Base-by-base conservation (phyloP, 2,888 invertebrate genomes). In the Branchinecta sandiegonensis region DNA sequence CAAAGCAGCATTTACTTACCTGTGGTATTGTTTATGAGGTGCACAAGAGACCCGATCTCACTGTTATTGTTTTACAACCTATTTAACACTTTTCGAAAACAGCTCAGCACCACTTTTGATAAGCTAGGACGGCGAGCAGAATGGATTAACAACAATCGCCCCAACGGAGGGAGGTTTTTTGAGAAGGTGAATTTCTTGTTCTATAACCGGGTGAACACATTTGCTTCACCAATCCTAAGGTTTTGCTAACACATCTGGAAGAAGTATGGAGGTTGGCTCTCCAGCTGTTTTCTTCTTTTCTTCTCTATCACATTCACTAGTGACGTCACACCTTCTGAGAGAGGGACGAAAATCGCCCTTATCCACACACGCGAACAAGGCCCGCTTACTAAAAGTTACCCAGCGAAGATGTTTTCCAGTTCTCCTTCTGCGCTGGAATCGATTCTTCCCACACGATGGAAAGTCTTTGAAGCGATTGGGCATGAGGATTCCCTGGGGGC, bases 121-220 rank as follows among this genome's bases (percentile, higher is more conserved):
- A 37, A 37, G 37, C 37, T 37, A 37, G 37, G 6, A 37, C 37
- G 4, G 4, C 46, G 23, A 65, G 68, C 11, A 46, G 46, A 12
- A 37, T 65, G 67, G 17, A 67, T 48, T 66, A 69, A 72, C 74
- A 74, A 69, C 73, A 73, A 67, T 74, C 74, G 17, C 74, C 74
- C 74, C 74, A 74, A 66, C 74, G 73, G n/a, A 74, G 73, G 68
- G 74, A 74, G 56, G 74, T 74, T 71, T 73, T 73, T 72, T 74
- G 73, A 56, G 74, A 74, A 66, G 74, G 74, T 65, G 73, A 74
- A 71, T 74, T 74, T 50, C 74, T 73, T 46, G 73, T 72, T 66
- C 73, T 72, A 66, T 71, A 70, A 67, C 73, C 72, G 69, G 72
- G 69, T 69, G 72, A 71, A 71, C 71, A 71, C 74, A 73, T 74